Conservation (phyloP, 1,140 invertebrate species). For the Pinna nobilis region DNA sequence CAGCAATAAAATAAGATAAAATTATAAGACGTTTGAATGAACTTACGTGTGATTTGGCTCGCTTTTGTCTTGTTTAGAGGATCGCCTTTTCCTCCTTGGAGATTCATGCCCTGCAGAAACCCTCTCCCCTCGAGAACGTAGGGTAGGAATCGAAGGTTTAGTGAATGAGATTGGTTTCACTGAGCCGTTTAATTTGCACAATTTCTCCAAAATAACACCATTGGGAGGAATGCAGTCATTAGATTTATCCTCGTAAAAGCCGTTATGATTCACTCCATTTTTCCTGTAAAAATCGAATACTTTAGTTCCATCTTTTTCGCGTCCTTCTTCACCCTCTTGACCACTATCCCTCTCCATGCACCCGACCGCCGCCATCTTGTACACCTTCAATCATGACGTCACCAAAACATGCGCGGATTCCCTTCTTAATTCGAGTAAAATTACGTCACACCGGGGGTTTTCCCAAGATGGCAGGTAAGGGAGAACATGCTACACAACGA, state of each 20-base stretch:
- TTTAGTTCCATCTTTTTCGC: constrained; percentile 36
- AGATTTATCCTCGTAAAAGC: constrained; percentile 41
- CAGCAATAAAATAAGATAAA: constrained; percentile 20
- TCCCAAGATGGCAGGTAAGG: constrained; percentile 46
- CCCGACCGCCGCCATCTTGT: constrained; percentile 66
- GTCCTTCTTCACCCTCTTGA: constrained; percentile 45
- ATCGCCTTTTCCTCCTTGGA: constrained; percentile 43
- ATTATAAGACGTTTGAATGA: too few species aligned
- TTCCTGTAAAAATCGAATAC: constrained; percentile 52
- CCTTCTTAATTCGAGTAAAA: constrained; percentile 36
- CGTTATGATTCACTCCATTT: constrained; percentile 54
- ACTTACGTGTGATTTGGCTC: constrained; percentile 46
- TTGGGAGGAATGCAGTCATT: constrained; percentile 47
- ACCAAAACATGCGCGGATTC: constrained; percentile 52
- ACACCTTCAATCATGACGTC: constrained; percentile 63
- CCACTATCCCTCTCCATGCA: constrained; percentile 56
- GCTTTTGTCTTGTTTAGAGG: constrained; percentile 40
- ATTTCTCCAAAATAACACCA: constrained; percentile 37
- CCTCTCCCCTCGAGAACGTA: constrained; percentile 57
- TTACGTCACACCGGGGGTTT: constrained; percentile 52
- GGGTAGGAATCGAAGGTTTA: constrained; percentile 59
- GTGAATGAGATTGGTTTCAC: constrained; percentile 53
- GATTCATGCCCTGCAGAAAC: constrained; percentile 35
- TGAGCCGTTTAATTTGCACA: constrained; percentile 34
- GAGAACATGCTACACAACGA: not conserved